A percentile compares a stretch with the other conserved stretches of the same genome.
phyloP scores from a whole-genome alignment of 2,888 invertebrate genomes.

The Embidobia sp. region DNA sequence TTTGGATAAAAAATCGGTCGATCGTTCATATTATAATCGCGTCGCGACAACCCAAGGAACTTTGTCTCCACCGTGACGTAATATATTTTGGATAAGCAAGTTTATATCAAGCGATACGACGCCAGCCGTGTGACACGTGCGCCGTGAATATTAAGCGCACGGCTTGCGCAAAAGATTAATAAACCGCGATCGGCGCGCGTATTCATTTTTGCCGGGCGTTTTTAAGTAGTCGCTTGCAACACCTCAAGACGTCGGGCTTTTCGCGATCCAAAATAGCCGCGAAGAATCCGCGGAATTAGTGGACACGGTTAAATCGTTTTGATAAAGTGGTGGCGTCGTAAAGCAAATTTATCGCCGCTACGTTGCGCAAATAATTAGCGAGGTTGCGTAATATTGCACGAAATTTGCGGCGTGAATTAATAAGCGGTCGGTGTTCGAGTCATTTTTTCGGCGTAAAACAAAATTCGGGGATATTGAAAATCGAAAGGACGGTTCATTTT shows the following conservation, averaged over 20 bases:
- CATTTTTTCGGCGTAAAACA: no score
- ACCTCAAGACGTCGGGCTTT: neutral
- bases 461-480: no score
- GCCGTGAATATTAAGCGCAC: slow-evolving; percentile 41
- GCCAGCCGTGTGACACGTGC: slow-evolving; percentile 38
- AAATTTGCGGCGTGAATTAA: slow-evolving; percentile 4
- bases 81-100: slow-evolving; percentile 53
- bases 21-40: slow-evolving; percentile 34
- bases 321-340: slow-evolving; percentile 22
- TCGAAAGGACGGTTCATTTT: no score
- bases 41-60: slow-evolving; percentile 16
- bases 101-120: slow-evolving; percentile 44
- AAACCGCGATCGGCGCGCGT: slow-evolving; percentile 23
- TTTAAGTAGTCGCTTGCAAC: slow-evolving; percentile 21
- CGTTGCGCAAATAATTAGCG: slow-evolving; percentile 25
- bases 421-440: no score
- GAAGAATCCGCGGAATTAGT: slow-evolving; percentile 12
- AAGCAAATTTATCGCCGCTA: slow-evolving; percentile 29
- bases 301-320: slow-evolving; percentile 30
- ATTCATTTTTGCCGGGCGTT: slow-evolving; percentile 34
- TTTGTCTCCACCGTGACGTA: slow-evolving; percentile 19
- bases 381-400: slow-evolving; percentile 22
- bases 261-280: slow-evolving; percentile 16
- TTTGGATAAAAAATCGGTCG: neutral
- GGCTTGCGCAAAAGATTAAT: slow-evolving; percentile 39